Evolutionary conservation across 2,888 invertebrate species (phyloP), one percentile per base, ranked within the genome.

Genomic region (Dynastes tityus): DNA sequence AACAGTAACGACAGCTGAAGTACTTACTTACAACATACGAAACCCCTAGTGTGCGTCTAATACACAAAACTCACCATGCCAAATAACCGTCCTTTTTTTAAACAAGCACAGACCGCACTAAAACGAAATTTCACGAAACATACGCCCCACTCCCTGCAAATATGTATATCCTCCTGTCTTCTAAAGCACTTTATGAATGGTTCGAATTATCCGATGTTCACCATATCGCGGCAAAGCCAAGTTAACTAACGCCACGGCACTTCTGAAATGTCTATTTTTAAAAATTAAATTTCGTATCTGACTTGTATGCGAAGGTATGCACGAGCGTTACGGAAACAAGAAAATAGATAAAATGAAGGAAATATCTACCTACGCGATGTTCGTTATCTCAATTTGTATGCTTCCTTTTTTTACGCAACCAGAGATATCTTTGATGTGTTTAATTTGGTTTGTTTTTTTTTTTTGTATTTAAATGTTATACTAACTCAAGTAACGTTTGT

Each of bases 221-320:
- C 55, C 9, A 5, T 27, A 58, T 58, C 55, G 55, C 16, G 22
- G 55, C 22, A 22, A 58, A 58, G 22, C 8, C n/a, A 58, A 22
- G 55, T 58, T 2, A 53, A 16, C 16, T 37, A 58, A 58, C 55
- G 5, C 16, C 55, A 16, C 22, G 55, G 55, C 16, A 58, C 22
- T 22, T 58, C 55, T n/a, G 55, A 16, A 16, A 22, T 22, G n/a
- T 58, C 55, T 58, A 58, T 58, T 58, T 58, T 58, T 58, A 58
- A 22, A 58, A 22, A 8, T 58, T 1, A 22, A 22, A 58, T 22
- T 58, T 58, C 55, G 22, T 58, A 16, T 22, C 16, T 58, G 16
- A 58, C 55, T 58, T 58, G 55, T 58, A 58, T 2, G 27, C 22
- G 6, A 22, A 58, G 55, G 55, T 58, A 58, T 58, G 55, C n/a